Conservation (phyloP, 2,113 vertebrate species). For the Platichthys flesus region DNA sequence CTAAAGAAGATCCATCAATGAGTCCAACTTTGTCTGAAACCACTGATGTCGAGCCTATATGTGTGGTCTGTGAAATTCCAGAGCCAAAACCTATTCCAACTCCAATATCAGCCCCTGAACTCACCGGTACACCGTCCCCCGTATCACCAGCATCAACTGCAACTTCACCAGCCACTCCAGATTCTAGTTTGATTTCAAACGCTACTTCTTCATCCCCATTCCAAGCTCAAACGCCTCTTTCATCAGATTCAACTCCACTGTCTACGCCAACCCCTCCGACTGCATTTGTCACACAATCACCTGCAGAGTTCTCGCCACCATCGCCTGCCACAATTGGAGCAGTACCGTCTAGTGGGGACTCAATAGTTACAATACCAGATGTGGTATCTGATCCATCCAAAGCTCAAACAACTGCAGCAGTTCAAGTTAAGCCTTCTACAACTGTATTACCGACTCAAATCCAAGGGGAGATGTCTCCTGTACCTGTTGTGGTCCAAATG, state of each 20-base stretch:
- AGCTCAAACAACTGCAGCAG: conserved; percentile 24
- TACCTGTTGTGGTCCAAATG: conserved; percentile 68
- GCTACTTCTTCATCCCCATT: conserved; percentile 73
- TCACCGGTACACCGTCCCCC: conserved; percentile 74
- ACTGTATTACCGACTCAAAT: conserved; percentile 20
- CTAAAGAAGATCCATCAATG: conserved; percentile 78
- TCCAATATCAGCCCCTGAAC: conserved; percentile 75
- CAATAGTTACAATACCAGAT: conserved; percentile 71
- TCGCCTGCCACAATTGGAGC: conserved; percentile 20
- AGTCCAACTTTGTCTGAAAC: conserved; percentile 81
- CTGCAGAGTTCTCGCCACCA: conserved; percentile 28
- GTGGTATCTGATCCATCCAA: conserved; percentile 67
- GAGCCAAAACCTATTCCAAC: conserved; percentile 83
- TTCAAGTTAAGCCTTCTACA: conserved; percentile 33
- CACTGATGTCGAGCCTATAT: conserved; percentile 85
- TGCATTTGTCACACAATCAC: conserved; percentile 49
- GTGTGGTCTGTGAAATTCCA: conserved; percentile 88
- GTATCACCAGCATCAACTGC: conserved; percentile 71
- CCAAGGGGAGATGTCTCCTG: conserved; percentile 12
- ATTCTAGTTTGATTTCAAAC: conserved; percentile 75
- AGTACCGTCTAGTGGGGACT: conserved; percentile 5
- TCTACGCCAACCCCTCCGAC: conserved; percentile 74
- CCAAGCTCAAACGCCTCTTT: conserved; percentile 72
- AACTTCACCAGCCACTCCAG: conserved; percentile 74
- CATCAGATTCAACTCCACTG: conserved; percentile 73